phyloP scores from a whole-genome alignment of 2,797 vertebrate genomes.

The Cryptoblepharus egeriae region DNA sequence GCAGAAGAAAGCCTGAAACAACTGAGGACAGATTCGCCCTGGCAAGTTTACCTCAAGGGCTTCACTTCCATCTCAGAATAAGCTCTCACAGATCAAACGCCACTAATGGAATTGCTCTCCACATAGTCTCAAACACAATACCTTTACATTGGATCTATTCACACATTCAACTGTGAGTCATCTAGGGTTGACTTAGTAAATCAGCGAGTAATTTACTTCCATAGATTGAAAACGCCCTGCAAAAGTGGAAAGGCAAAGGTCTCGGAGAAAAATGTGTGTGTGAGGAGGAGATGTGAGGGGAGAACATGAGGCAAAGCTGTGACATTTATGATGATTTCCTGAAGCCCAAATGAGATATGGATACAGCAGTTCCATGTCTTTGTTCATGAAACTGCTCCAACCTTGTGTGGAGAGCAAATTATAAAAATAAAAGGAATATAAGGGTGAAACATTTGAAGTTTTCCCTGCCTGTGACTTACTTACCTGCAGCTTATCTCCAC shows the following conservation, averaged over 20 bases:
- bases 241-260: neutral
- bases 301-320: too few species aligned
- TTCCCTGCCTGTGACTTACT: neutral
- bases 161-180: neutral
- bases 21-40: neutral
- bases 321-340: neutral
- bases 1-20: neutral
- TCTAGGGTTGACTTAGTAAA: neutral
- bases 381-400: neutral
- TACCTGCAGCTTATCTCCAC: neutral
- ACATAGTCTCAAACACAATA: neutral
- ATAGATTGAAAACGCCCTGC: slow-evolving; percentile 15
- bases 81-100: neutral
- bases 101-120: neutral
- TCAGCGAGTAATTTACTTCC: neutral
- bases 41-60: neutral
- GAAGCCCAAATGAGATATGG: neutral
- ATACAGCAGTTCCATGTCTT: neutral
- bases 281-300: neutral
- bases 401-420: too few species aligned
- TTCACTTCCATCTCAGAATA: neutral
- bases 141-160: neutral
- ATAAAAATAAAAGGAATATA: neutral
- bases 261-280: slow-evolving; percentile 56
- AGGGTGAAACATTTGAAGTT: neutral